Conservation (phyloP, 2,888 invertebrate genomes). For the Scaptomyza polygonia region DNA sequence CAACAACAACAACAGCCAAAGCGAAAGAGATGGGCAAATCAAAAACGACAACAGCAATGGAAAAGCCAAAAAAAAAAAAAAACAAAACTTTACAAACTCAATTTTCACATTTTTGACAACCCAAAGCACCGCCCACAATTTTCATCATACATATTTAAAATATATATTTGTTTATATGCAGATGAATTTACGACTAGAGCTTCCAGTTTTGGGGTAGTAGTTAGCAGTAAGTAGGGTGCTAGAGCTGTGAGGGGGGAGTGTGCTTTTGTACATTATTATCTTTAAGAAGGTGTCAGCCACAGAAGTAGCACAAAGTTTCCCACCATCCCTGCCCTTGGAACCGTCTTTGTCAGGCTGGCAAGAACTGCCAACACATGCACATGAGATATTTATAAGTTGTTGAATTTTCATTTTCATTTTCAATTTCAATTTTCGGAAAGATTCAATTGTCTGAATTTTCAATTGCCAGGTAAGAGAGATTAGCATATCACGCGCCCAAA, state of each 20-base stretch:
- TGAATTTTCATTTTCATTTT: constrained; percentile 74
- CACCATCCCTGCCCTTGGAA: neutral
- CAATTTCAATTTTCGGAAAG: constrained; percentile 56
- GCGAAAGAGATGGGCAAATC: constrained; percentile 61
- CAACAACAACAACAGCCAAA: constrained; percentile 32
- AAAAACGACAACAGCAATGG: constrained; percentile 30
- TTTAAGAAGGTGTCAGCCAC: constrained; percentile 70
- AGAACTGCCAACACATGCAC: constrained; percentile 52
- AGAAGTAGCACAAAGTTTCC: constrained; percentile 42
- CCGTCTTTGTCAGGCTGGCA: constrained; percentile 17
- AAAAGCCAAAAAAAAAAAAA: constrained; percentile 26
- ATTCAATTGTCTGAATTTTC: constrained; percentile 72
- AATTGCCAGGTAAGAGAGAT: constrained; percentile 68
- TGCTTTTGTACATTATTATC: constrained; percentile 62
- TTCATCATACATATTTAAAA: constrained; percentile 75
- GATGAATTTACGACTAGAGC: constrained; percentile 72
- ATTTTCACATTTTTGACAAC: constrained; percentile 74
- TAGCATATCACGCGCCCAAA: constrained; percentile 65
- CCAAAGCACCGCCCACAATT: constrained; percentile 55
- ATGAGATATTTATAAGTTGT: constrained; percentile 69
- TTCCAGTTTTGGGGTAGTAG: constrained; percentile 34
- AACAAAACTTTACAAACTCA: constrained; percentile 76
- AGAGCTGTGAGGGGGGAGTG: constrained; percentile 18
- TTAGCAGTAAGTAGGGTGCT: constrained; percentile 6
- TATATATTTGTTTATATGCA: constrained; percentile 78